Percentiles rank a stretch among this genome's conserved stretches.
Conservation (phyloP, 2,888 invertebrate species). For the Phyto melanocephala region DNA sequence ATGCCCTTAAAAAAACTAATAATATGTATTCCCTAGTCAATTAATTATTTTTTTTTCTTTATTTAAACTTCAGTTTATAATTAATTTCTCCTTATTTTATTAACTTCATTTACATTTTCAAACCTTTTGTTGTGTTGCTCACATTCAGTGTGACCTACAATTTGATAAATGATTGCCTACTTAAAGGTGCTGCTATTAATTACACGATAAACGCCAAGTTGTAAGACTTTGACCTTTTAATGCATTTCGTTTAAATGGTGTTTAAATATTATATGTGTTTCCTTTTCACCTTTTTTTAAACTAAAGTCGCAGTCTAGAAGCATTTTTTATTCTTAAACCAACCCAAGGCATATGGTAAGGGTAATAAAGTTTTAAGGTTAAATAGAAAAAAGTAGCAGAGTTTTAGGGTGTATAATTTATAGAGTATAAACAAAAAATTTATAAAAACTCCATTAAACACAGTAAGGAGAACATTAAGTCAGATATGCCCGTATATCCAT, state of each 20-base stretch:
- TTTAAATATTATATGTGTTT: background rate
- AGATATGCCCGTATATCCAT: too few relatives aligned
- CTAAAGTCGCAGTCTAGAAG: background rate
- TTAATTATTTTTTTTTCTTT: background rate
- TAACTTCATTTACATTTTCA: background rate
- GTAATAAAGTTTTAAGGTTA: background rate
- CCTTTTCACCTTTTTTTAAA: background rate
- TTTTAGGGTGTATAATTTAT: background rate
- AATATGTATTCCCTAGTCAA: background rate
- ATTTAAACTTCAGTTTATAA: background rate
- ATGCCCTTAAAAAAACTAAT: background rate
- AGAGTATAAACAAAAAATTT: too few relatives aligned
- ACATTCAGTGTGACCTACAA: background rate
- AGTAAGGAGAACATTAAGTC: too few relatives aligned
- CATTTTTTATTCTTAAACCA: background rate
- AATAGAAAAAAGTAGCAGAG: too few relatives aligned
- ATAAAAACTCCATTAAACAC: too few relatives aligned
- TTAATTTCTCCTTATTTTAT: background rate
- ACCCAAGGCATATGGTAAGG: background rate
- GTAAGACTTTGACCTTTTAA: background rate
- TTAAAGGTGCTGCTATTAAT: slow-evolving; percentile 9
- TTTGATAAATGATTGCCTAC: slow-evolving; percentile 24
- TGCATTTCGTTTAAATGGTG: background rate
- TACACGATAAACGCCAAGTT: background rate
- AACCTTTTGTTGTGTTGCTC: background rate